These are phyloP conservation scores for Geotria australis DNA, from an alignment of 2,797 vertebrate genomes.

Conservation along the genomic window DNA sequence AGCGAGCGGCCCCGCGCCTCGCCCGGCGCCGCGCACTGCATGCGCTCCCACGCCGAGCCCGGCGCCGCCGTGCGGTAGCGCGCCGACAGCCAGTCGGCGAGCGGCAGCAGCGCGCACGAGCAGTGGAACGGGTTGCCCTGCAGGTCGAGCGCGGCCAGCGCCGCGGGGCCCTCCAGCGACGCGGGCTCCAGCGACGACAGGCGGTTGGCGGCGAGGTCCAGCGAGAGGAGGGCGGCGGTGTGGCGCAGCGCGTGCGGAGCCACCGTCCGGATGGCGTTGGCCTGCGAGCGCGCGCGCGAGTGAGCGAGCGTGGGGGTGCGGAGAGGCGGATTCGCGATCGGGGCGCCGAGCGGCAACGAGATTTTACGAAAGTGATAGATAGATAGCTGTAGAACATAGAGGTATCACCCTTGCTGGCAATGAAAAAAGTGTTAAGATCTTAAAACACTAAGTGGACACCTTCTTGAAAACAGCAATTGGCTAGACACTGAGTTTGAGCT, in stretches of 20 bases:
- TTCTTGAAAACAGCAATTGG: too few species aligned
- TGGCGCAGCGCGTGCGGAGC: background rate
- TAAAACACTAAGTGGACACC: too few species aligned
- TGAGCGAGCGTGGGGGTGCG: too few species aligned
- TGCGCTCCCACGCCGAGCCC: background rate
- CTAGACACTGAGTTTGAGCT: too few species aligned
- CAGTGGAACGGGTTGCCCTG: background rate
- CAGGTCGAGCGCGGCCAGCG: background rate
- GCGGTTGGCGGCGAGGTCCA: background rate
- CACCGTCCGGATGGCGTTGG: background rate
- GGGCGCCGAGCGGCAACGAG: too few species aligned
- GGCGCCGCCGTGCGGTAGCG: background rate
- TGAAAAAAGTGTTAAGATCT: too few species aligned
- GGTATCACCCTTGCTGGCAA: too few species aligned
- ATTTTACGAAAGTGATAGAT: too few species aligned
- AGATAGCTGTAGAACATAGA: too few species aligned
- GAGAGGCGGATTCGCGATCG: too few species aligned
- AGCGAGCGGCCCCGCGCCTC: background rate
- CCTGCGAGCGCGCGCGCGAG: too few species aligned
- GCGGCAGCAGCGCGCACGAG: background rate
- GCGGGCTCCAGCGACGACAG: background rate
- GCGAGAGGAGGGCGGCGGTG: background rate
- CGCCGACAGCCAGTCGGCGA: background rate
- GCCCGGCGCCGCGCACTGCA: background rate
- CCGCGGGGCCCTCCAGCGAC: background rate